A percentile compares a stretch with the other conserved stretches of the same genome.
Conservation (phyloP, 1,140 invertebrate genomes). For the Calliopsis andreniformis region DNA sequence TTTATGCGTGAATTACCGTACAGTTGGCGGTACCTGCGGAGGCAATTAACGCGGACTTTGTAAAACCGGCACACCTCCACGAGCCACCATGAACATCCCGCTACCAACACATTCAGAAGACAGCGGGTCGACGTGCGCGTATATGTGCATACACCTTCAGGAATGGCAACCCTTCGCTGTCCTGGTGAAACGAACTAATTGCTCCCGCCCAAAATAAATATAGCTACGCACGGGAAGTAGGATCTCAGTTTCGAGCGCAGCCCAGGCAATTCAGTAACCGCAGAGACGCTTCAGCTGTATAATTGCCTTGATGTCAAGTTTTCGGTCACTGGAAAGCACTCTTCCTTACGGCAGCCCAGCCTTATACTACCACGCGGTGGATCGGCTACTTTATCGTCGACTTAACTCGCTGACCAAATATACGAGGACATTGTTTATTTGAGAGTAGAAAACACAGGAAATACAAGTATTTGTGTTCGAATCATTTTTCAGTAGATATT, state of each 20-base stretch:
- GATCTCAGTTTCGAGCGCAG: constrained; percentile 30
- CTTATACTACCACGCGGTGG: too few species aligned
- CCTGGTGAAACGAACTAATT: constrained; percentile 66
- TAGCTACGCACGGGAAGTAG: constrained; percentile 54
- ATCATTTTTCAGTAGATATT: too few species aligned
- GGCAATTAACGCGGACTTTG: constrained; percentile 80
- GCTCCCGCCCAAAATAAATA: constrained; percentile 68
- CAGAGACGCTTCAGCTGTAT: constrained; percentile 19
- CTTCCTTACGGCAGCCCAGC: constrained; percentile 1
- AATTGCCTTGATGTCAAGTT: constrained; percentile 15
- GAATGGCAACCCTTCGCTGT: constrained; percentile 56
- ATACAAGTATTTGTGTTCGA: too few species aligned
- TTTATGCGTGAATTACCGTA: constrained; percentile 80
- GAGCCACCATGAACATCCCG: constrained; percentile 64
- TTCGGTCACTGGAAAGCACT: not conserved
- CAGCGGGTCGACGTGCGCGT: constrained; percentile 21
- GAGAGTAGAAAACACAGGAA: too few species aligned
- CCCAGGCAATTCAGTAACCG: constrained; percentile 29
- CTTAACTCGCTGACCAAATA: too few species aligned
- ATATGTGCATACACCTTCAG: constrained; percentile 50
- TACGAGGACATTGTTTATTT: too few species aligned
- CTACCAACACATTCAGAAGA: constrained; percentile 52
- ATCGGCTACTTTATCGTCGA: too few species aligned
- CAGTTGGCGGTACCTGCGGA: constrained; percentile 69
- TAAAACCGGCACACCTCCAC: constrained; percentile 69